Evolutionary conservation across 2,888 invertebrate genomes (phyloP), one percentile per base, ranked within the genome.

Genomic region (Rhabditoides inermis): DNA sequence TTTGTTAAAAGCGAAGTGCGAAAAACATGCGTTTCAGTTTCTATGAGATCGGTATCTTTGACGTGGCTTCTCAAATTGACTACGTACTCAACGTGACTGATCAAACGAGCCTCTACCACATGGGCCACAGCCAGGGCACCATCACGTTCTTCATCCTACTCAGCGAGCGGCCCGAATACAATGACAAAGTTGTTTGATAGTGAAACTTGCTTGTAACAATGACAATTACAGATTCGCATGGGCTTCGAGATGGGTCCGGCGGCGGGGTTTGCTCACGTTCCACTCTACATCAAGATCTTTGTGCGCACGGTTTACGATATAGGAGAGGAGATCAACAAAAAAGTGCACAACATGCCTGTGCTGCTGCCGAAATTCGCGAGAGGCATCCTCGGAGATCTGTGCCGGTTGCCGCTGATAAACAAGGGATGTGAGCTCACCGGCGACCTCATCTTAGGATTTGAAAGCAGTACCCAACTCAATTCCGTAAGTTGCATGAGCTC

Each of bases 81-180:
- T 58, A 55, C 37, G 48, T 45, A 1, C 45, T 58, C n/a, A 45
- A 53, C 22, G 2, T 45, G 23, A 55, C 58, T 2, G 42, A 40
- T 5, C 53, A 55, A 2, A 32, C 52, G 32, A 50, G 47, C 3
- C 36, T 58, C 22, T 55, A 49, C 39, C 55, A 58, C 35, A 46
- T 58, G 18, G 58, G 58, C 7, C 58, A 58, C 35, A 53, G 53
- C 32, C 58, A 58, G 23, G 58, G 58, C 30, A 55, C 53, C n/a
- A 42, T 51, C 5, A 44, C 52, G 6, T 55, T 58, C 55, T 55
- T 58, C 36, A 47, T 50, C n/a, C 42, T 51, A 36, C 30, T 58
- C 12, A 53, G 55, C 2, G 58, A n/a, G n/a, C n/a, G n/a, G n/a
- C n/a, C n/a, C n/a, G n/a, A n/a, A n/a, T n/a, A n/a, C n/a, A 55